A percentile compares a stretch with the other conserved stretches of the same genome.
These are phyloP conservation scores for Cephus pulcher DNA, from an alignment of 2,888 invertebrate genomes.

Conservation along the genomic window DNA sequence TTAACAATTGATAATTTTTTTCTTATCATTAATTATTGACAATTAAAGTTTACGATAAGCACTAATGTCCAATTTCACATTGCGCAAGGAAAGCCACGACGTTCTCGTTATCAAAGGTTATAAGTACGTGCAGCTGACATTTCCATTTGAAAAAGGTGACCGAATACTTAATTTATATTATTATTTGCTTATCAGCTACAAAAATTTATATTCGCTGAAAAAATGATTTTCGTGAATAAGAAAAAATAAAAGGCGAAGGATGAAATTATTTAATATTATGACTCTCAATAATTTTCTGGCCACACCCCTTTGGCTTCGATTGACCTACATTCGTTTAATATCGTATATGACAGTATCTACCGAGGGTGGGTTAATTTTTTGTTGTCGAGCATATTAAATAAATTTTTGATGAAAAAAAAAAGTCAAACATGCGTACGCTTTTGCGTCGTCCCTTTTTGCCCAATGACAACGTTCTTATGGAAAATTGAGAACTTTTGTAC, in stretches of 20 bases:
- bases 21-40: background rate
- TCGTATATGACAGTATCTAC: background rate
- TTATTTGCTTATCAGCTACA: background rate
- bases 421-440: background rate
- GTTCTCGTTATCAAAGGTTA: background rate
- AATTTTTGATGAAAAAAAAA: background rate
- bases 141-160: background rate
- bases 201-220: background rate
- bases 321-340: background rate
- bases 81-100: background rate
- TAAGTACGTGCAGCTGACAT: background rate
- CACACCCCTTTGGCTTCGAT: background rate
- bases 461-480: background rate
- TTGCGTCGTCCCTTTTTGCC: background rate
- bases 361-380: background rate
- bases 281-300: background rate
- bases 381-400: background rate
- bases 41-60: background rate
- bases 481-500: background rate
- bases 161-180: background rate
- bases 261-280: background rate
- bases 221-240: conserved; percentile 18
- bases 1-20: background rate
- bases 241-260: background rate
- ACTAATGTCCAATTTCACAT: background rate